These are phyloP conservation scores for Rhizomys pruinosus DNA, from an alignment of 2,113 vertebrate genomes.

Conservation along the genomic window DNA sequence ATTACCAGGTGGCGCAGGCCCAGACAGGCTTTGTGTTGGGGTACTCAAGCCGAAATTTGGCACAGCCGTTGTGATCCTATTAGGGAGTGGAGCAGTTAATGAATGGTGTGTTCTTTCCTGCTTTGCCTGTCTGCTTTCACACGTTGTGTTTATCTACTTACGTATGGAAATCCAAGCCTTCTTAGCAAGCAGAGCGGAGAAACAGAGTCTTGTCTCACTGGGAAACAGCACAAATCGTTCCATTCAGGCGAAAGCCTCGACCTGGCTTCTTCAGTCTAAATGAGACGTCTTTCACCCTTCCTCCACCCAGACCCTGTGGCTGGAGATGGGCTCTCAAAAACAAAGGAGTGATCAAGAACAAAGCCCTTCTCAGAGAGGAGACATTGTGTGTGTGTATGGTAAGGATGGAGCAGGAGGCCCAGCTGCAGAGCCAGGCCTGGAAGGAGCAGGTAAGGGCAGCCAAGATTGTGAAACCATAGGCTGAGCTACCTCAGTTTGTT, in stretches of 20 bases:
- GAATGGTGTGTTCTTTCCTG: neutral
- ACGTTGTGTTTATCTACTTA: conserved; percentile 48
- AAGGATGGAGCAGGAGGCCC: neutral
- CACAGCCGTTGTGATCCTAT: neutral
- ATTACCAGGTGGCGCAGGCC: neutral
- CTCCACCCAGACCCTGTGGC: neutral
- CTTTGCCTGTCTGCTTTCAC: neutral
- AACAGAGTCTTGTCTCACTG: neutral
- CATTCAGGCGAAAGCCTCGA: neutral
- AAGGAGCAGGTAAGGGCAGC: accelerated
- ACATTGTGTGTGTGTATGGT: accelerated
- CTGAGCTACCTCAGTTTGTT: accelerated
- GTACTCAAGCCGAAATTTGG: neutral
- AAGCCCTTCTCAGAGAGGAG: neutral
- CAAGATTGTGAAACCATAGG: accelerated
- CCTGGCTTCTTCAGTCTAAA: neutral
- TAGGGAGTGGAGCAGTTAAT: conserved; percentile 38
- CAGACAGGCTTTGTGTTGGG: neutral
- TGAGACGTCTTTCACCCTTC: neutral
- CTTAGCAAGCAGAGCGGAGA: conserved; percentile 37
- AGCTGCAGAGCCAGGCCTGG: accelerated
- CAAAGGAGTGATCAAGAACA: neutral
- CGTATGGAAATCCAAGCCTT: conserved; percentile 61
- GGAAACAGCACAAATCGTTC: neutral
- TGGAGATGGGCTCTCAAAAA: neutral